Base-by-base conservation (phyloP, 37 sponge, comb jelly and placozoan genomes). In the Haliclona indistincta region DNA sequence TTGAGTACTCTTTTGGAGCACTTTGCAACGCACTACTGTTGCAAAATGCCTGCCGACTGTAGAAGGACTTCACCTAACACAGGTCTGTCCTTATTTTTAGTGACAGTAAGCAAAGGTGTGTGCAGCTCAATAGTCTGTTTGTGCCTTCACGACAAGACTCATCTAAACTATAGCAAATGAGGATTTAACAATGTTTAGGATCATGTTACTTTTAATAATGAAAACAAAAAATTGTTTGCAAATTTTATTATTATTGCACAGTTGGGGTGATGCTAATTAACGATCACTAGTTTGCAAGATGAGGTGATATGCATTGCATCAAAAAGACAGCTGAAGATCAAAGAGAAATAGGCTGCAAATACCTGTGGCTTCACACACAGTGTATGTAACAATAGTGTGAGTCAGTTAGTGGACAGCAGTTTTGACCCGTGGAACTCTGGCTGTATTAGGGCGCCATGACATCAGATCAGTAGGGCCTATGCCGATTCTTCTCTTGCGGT, bases 401-500 rank as follows among this genome's bases (percentile, higher is more conserved):
- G 28, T 11, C 23, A 25, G 25, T n/a, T 58, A n/a, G 25, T n/a
- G 6, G 28, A 20, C n/a, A 25, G 13, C 60, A 7, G 13, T n/a
- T 58, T 8, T 11, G 13, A 20, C 60, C 7, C 13, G 13, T 58
- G 13, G 49, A 47, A 13, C 13, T 47, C 49, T 47, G 49, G 60
- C 23, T n/a, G 6, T 58, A 58, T 6, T 26, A 25, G 60, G n/a
- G 60, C 7, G n/a, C 94, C 94, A 93, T 4, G 81, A 67, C 8
- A 85, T 74, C 64, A 89, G 56, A 63, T 93, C 74, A 20, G 75
- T 63, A 6, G 94, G 90, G 13, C 66, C 79, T 41, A 93, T 78
- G 1, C 94, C 94, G 73, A 89, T 75, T 11, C 53, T 81, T 37
- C 44, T 72, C 78, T 78, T 89, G 3, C 83, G 49, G 52, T 93